A percentile compares a stretch with the other conserved stretches of the same genome.
These are phyloP conservation scores for Scaptomyza polygonia DNA, from an alignment of 2,888 invertebrate genomes.

Conservation along the genomic window DNA sequence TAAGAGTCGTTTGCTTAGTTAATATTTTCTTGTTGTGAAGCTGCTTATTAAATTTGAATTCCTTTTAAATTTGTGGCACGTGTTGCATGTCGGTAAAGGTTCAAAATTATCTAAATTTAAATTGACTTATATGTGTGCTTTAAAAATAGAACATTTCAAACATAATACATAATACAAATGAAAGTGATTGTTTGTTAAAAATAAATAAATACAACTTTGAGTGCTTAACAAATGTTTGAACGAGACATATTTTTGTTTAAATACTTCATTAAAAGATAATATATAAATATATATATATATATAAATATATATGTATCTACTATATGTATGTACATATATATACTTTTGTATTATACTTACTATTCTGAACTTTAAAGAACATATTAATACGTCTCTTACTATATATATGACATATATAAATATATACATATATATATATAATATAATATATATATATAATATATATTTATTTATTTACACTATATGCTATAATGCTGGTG, in stretches of 20 bases:
- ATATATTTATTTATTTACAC: not conserved
- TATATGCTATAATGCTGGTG: not conserved
- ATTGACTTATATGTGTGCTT: slow-evolving; percentile 41
- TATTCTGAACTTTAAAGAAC: too few relatives aligned
- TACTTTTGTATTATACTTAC: too few relatives aligned
- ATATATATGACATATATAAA: too few relatives aligned
- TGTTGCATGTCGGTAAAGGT: slow-evolving; percentile 36
- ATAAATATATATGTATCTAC: too few relatives aligned
- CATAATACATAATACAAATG: slow-evolving; percentile 35
- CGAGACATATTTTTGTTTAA: too few relatives aligned
- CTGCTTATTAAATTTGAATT: not conserved
- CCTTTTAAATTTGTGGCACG: slow-evolving; percentile 34
- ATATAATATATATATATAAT: too few relatives aligned
- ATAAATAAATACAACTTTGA: slow-evolving; percentile 16
- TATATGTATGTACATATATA: too few relatives aligned
- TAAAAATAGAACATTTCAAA: slow-evolving; percentile 69
- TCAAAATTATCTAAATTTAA: slow-evolving; percentile 44
- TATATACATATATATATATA: not conserved
- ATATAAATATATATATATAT: too few relatives aligned
- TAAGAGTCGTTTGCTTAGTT: not conserved
- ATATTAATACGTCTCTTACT: too few relatives aligned
- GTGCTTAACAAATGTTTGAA: not conserved
- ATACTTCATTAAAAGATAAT: slow-evolving; percentile 9
- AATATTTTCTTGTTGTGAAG: slow-evolving; percentile 2
- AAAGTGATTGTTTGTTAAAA: slow-evolving; percentile 21